Evolutionary conservation across 2,113 vertebrate genomes (phyloP).

Genomic region (Phoxinus phoxinus): DNA sequence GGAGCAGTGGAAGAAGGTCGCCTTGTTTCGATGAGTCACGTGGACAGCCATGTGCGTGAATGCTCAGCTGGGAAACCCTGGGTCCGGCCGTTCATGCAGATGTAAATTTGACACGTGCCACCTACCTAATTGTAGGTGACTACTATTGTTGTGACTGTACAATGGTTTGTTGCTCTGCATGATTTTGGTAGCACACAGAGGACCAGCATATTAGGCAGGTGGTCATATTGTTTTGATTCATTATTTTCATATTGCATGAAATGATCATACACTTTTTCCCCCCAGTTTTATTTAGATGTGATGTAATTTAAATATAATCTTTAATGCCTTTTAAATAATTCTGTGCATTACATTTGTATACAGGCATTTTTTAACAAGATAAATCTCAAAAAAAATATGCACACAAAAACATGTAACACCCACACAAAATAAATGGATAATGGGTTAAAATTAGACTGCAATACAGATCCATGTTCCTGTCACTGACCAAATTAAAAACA

Average conservation of each 20-base stretch:
- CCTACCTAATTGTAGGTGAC: too few species aligned
- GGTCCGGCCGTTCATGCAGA: too few species aligned
- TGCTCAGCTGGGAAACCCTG: too few species aligned
- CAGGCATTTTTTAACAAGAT: neutral
- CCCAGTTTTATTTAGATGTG: neutral
- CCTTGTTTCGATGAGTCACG: too few species aligned
- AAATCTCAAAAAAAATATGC: slow-evolving; percentile 7
- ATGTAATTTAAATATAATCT: neutral
- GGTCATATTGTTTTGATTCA: too few species aligned
- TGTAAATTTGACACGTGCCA: too few species aligned
- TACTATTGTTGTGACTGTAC: too few species aligned
- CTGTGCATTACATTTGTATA: neutral
- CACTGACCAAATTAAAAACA: slow-evolving; percentile 1
- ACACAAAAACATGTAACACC: slow-evolving; percentile 5
- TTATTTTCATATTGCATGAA: neutral
- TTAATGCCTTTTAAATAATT: slow-evolving; percentile 30
- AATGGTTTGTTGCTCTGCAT: too few species aligned
- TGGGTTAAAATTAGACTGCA: neutral
- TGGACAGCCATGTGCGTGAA: too few species aligned
- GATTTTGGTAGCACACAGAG: too few species aligned
- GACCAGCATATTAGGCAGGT: too few species aligned
- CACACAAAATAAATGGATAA: slow-evolving; percentile 3
- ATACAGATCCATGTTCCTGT: neutral
- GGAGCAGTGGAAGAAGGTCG: too few species aligned
- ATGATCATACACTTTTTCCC: neutral